These are phyloP conservation scores for Thermophis baileyi DNA, from an alignment of 2,113 vertebrate genomes.

Conservation along the genomic window DNA sequence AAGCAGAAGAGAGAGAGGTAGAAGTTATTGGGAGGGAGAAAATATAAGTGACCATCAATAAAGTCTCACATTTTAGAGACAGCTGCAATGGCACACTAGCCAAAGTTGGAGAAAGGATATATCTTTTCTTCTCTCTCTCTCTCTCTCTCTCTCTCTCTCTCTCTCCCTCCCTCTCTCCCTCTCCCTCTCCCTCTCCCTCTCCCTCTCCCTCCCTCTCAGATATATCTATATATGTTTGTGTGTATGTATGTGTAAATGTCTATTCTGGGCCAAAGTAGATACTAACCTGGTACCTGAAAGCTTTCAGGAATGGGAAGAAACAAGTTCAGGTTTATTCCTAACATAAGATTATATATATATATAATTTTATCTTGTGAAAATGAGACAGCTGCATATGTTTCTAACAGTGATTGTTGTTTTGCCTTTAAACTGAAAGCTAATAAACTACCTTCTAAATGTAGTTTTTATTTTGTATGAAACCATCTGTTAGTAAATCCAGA, in stretches of 20 bases:
- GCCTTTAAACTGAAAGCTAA: constrained; percentile 18
- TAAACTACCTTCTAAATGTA: constrained; percentile 43
- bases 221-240: no score
- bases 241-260: not conserved
- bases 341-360: not conserved
- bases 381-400: constrained; percentile 23
- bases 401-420: constrained; percentile 28
- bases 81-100: not conserved
- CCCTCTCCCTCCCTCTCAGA: no score
- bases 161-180: no score
- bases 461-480: constrained; percentile 13
- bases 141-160: no score
- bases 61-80: not conserved
- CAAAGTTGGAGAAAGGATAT: not conserved
- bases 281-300: not conserved
- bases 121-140: no score
- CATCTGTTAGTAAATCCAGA: constrained; percentile 43
- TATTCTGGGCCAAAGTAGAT: not conserved
- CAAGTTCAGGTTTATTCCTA: not conserved
- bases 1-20: not conserved
- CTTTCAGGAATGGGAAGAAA: not conserved
- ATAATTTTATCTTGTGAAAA: constrained; percentile 1
- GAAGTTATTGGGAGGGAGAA: not conserved
- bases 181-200: no score
- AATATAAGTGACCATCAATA: not conserved